Percentiles rank a stretch among this genome's conserved stretches.
Evolutionary conservation across 1,140 invertebrate genomes (phyloP).

Genomic region (Popillia japonica): DNA sequence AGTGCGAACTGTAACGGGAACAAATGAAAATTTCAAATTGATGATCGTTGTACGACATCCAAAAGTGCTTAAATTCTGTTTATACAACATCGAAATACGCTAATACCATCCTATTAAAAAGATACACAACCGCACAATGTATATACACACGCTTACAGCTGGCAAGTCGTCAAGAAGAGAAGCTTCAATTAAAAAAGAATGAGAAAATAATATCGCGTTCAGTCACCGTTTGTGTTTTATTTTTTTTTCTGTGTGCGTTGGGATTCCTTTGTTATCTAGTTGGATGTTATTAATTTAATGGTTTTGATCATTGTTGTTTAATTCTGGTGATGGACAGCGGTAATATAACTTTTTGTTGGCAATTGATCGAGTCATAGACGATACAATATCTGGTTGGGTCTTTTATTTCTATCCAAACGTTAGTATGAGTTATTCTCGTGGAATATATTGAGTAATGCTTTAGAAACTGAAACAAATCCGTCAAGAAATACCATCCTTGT

Average conservation of each 20-base stretch:
- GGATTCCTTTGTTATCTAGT: neutral
- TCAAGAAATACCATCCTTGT: too few species aligned
- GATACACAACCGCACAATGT: slow-evolving; percentile 26
- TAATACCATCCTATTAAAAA: slow-evolving; percentile 34
- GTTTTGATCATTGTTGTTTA: too few species aligned
- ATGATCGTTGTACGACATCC: slow-evolving; percentile 24
- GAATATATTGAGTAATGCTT: too few species aligned
- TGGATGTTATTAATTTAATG: neutral
- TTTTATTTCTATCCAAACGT: too few species aligned
- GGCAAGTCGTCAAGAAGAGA: slow-evolving; percentile 9
- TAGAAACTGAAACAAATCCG: too few species aligned
- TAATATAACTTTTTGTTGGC: too few species aligned
- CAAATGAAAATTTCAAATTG: slow-evolving; percentile 34
- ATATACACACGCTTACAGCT: slow-evolving; percentile 13
- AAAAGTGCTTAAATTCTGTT: slow-evolving; percentile 34
- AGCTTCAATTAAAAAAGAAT: slow-evolving; percentile 1
- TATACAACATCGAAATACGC: slow-evolving; percentile 31
- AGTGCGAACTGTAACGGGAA: slow-evolving; percentile 10
- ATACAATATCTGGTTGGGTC: too few species aligned
- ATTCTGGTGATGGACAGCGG: too few species aligned
- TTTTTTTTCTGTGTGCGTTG: neutral
- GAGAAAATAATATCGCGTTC: slow-evolving; percentile 8
- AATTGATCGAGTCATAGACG: too few species aligned
- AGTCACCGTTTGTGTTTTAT: neutral
- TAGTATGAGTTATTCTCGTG: too few species aligned